Evolutionary conservation across 2,888 invertebrate species (phyloP).

Genomic region (Philereme vetulata): DNA sequence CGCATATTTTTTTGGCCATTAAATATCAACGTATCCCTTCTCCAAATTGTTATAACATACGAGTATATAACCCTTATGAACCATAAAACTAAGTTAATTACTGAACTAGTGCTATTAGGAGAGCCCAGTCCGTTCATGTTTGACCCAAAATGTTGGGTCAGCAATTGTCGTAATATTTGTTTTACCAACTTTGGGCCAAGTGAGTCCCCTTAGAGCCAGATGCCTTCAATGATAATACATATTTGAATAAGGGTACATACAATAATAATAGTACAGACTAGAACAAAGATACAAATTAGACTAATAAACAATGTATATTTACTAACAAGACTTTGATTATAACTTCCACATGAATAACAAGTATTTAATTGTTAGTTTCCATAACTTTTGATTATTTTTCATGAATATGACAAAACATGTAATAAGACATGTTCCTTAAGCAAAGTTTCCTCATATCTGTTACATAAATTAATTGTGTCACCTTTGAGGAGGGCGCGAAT

Average conservation of each 20-base stretch:
- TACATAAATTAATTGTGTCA: slow-evolving; percentile 55
- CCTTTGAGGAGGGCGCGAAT: slow-evolving; percentile 75
- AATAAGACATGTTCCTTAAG: not conserved
- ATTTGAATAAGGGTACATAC: no score
- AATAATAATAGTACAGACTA: no score
- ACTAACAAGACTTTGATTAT: not conserved
- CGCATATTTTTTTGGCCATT: not conserved
- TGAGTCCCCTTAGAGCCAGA: slow-evolving; percentile 5
- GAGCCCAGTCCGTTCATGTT: slow-evolving; percentile 46
- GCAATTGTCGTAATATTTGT: slow-evolving; percentile 41
- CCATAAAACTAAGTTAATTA: slow-evolving; percentile 67
- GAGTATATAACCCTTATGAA: slow-evolving; percentile 62
- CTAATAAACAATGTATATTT: not conserved
- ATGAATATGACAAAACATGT: no score
- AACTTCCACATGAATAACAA: not conserved
- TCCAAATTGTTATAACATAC: slow-evolving; percentile 56
- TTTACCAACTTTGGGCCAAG: slow-evolving; percentile 30
- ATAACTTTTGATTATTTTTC: not conserved
- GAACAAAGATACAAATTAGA: not conserved
- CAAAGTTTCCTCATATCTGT: slow-evolving; percentile 60
- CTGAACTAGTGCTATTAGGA: slow-evolving; percentile 69
- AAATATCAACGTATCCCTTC: slow-evolving; percentile 25
- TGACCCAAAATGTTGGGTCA: slow-evolving; percentile 52
- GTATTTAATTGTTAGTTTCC: not conserved
- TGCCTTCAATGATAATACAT: slow-evolving; percentile 13